These are phyloP conservation scores for Phalacrocorax carbo DNA, from an alignment of 2,113 vertebrate species.

Conservation along the genomic window DNA sequence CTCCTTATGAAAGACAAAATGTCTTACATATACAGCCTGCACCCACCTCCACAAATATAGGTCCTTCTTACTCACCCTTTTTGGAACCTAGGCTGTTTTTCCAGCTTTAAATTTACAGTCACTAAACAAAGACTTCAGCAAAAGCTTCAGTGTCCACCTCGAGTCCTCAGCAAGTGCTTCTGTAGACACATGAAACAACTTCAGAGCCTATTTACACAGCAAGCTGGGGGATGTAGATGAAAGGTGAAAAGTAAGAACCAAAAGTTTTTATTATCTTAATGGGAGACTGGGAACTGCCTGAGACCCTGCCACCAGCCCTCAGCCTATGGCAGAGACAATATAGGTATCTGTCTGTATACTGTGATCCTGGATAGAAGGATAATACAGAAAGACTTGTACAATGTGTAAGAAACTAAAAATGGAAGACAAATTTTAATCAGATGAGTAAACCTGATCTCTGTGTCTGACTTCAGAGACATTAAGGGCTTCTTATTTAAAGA, in stretches of 20 bases:
- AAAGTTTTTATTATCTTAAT: neutral
- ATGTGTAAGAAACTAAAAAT: neutral
- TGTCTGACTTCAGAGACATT: neutral
- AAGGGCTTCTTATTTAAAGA: neutral
- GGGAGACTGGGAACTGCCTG: neutral
- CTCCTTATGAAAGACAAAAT: neutral
- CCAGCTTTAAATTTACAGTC: neutral
- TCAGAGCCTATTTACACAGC: neutral
- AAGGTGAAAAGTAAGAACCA: neutral
- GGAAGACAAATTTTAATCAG: neutral
- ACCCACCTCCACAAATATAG: neutral
- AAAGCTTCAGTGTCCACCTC: neutral
- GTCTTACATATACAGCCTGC: rapidly evolving
- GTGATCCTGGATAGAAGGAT: neutral
- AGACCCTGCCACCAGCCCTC: neutral
- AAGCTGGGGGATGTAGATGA: neutral
- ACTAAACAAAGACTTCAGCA: neutral
- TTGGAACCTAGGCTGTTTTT: neutral
- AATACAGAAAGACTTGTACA: neutral
- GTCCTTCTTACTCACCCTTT: neutral
- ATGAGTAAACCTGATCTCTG: neutral
- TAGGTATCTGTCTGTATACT: neutral
- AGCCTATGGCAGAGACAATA: neutral
- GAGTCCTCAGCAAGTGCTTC: neutral
- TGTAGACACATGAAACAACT: neutral